Conservation (phyloP, 2,888 invertebrate species). For the Bruchidius siliquastri region DNA sequence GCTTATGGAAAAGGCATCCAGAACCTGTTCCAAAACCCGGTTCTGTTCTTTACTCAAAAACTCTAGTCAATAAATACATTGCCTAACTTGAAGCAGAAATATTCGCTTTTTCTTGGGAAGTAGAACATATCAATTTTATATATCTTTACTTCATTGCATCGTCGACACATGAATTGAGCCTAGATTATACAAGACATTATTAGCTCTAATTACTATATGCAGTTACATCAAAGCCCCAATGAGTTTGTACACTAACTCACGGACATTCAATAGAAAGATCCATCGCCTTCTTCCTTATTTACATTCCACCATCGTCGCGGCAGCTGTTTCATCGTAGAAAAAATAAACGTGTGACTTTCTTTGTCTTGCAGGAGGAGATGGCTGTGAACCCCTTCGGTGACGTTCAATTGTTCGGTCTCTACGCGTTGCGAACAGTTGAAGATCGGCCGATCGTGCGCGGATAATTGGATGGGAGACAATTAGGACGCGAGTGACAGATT, state of each 20-base stretch:
- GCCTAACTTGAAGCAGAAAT: too few species aligned
- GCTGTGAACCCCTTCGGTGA: constrained; percentile 19
- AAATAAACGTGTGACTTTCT: constrained; percentile 12
- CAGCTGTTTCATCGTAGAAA: background rate
- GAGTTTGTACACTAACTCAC: background rate
- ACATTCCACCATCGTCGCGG: background rate
- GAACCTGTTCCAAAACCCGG: too few species aligned
- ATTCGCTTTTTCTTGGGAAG: too few species aligned
- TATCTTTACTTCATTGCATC: too few species aligned
- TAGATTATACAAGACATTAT: background rate
- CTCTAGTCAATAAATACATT: too few species aligned
- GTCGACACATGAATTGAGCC: background rate
- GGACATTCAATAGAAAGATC: background rate
- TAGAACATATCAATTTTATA: too few species aligned
- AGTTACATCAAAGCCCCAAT: background rate
- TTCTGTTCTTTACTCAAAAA: too few species aligned
- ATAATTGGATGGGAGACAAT: background rate
- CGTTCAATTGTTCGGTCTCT: background rate
- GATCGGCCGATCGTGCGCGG: background rate
- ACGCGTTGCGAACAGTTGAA: background rate
- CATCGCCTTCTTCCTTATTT: background rate
- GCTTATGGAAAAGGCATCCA: too few species aligned
- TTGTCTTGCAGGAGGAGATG: constrained; percentile 24
- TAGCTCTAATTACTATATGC: background rate
- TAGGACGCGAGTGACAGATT: background rate